Base-by-base conservation (phyloP, 2,888 invertebrate genomes). In the Agrochola litura region DNA sequence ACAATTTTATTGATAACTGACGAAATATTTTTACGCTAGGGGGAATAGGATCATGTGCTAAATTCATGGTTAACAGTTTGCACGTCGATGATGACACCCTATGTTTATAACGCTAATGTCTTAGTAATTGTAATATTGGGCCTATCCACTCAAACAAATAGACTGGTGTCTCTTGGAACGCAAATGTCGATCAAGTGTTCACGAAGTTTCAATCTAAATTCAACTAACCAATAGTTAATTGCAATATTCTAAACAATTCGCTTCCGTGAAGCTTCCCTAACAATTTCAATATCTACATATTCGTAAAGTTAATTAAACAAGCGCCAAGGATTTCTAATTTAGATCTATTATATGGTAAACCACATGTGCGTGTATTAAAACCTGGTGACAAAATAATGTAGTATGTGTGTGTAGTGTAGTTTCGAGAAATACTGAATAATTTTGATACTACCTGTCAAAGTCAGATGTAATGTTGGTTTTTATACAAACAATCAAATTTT, bases 221-320 rank as follows among this genome's bases (percentile, higher is more conserved):
- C 8, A 3, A 58, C 10, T 58, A 74, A 37, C 16, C n/a, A 41
- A 64, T 43, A 78, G 16, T 58, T 75, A 43, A 52, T 58, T 76
- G 37, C 67, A 73, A 78, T 72, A 56, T 54, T 41, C 19, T 41
- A 37, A 84, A 63, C 65, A 66, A 80, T 80, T 69, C 58, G 16
- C 64, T 72, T 69, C 52, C 61, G 19, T 22, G 16, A 72, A 79
- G 37, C 73, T 82, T 12, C 12, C 8, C 16, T 12, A 82, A 84
- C 81, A 75, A 69, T 80, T 82, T 69, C 75, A 82, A 84, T 84
- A 84, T 75, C 56, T 58, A 54, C 67, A 67, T 75, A 67, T 75
- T 70, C 67, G 58, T n/a, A 22, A 68, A 71, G 64, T 75, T 82
- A 52, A 82, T 74, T 69, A 83, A 58, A 30, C 74, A 63, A 65